A percentile compares a stretch with the other conserved stretches of the same genome.
Evolutionary conservation across 2,888 invertebrate genomes (phyloP).

Genomic region (Amiota minor): DNA sequence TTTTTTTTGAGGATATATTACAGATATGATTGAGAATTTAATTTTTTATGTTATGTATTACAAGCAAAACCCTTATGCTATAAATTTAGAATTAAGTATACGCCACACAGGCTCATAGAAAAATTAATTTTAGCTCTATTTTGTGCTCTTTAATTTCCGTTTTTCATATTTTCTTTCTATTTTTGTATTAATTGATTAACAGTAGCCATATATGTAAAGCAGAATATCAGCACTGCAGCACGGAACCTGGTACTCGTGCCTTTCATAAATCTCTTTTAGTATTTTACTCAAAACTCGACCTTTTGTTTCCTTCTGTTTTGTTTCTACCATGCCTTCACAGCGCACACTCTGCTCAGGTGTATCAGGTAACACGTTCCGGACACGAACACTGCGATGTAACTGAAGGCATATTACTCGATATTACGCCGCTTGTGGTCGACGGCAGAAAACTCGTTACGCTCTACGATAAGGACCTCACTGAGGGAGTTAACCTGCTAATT

Average conservation of each 20-base stretch:
- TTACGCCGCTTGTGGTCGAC: conserved; percentile 80
- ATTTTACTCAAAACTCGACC: too few species aligned
- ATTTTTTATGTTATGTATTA: neutral
- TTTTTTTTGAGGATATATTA: conserved; percentile 5
- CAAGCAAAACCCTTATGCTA: neutral
- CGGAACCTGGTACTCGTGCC: conserved; percentile 41
- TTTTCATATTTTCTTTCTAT: neutral
- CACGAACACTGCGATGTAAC: conserved; percentile 83
- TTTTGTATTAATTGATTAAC: too few species aligned
- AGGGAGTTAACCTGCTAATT: conserved; percentile 83
- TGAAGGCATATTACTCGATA: conserved; percentile 81
- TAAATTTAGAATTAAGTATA: conserved; percentile 15
- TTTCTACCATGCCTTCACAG: conserved; percentile 63
- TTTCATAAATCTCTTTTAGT: conserved; percentile 34
- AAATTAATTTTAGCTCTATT: conserved; percentile 62
- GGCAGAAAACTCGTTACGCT: conserved; percentile 80
- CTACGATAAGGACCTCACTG: conserved; percentile 82
- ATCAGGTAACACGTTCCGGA: conserved; percentile 81
- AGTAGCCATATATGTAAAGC: too few species aligned
- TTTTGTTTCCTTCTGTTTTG: too few species aligned
- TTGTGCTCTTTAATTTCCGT: conserved; percentile 60
- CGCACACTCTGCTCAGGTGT: conserved; percentile 78
- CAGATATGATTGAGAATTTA: conserved; percentile 40
- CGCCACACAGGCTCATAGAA: conserved; percentile 31
- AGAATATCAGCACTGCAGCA: conserved; percentile 41